phyloP scores from a whole-genome alignment of 2,797 vertebrate genomes.

The Eleutherodactylus coqui region DNA sequence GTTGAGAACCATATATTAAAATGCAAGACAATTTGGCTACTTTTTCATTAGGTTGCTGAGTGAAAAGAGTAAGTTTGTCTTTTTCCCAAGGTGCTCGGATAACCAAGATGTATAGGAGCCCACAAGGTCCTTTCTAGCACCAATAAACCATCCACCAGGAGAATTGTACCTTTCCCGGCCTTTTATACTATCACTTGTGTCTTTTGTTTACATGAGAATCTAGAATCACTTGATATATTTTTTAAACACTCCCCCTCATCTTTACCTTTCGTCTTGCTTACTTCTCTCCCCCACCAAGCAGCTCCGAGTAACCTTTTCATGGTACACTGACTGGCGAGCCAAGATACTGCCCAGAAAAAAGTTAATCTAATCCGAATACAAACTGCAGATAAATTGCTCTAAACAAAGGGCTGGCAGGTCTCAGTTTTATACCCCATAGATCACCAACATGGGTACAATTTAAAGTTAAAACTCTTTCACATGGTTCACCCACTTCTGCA shows the following conservation, averaged over 20 bases:
- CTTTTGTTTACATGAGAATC: constrained; percentile 82
- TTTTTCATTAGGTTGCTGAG: constrained; percentile 96
- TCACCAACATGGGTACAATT: neutral
- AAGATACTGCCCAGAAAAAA: constrained; percentile 83
- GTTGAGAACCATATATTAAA: constrained; percentile 83
- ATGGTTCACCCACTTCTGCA: neutral
- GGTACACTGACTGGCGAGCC: constrained; percentile 76
- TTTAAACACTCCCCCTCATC: constrained; percentile 59
- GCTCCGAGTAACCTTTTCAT: constrained; percentile 78
- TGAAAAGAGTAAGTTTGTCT: constrained; percentile 89
- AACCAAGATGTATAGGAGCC: constrained; percentile 74
- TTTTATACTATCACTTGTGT: constrained; percentile 79
- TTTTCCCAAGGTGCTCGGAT: constrained; percentile 99
- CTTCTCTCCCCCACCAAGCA: constrained; percentile 72
- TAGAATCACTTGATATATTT: constrained; percentile 87
- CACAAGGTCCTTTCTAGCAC: constrained; percentile 70
- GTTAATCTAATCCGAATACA: constrained; percentile 81
- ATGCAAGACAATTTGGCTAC: constrained; percentile 90
- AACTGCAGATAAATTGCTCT: constrained; percentile 76
- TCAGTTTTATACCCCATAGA: neutral
- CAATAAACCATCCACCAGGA: constrained; percentile 72
- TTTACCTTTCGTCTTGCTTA: constrained; percentile 58
- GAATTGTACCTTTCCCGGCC: constrained; percentile 74
- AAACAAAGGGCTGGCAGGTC: constrained; percentile 36
- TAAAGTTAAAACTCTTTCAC: neutral